Evolutionary conservation across 53 echinoderm and acorn worm species (phyloP), one percentile per base, ranked within the genome.

Genomic region (Patiria pectinifera): DNA sequence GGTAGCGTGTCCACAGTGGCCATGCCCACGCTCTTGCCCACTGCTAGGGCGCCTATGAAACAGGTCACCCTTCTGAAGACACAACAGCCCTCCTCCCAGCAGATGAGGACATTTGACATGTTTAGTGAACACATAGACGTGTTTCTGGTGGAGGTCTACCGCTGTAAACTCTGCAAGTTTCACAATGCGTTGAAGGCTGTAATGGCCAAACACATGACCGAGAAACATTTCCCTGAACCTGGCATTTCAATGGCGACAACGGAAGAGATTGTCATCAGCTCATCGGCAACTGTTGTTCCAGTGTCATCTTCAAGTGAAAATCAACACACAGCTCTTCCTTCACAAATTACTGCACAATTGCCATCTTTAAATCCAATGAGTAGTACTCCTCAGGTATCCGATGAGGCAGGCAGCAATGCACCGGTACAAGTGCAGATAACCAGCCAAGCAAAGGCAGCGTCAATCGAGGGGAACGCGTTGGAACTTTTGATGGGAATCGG

Each of bases 81-180:
- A 2, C 89, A 59, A 46, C 62, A 61, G 12, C 78, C 89, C 11
- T 69, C 63, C 9, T 4, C 86, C 43, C 46, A 93, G 12, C 82
- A 87, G 87, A 24, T 71, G 23, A 83, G 87, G 24, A 11, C 66
- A 4, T 92, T 87, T 7, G 62, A 87, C 0, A 63, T 48, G 12
- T 92, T 91, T 79, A 78, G 89, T 46, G 93, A 92, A 44, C 84
- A 93, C 44, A 95, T 96, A 12, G 95, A 92, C 8, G 78, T 83
- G 11, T 93, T 95, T 69, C 82, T 90, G 15, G 79, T 95, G 15
- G 95, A 93, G 83, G 96, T 97, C 21, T 95, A 96, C 82, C 93
- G 96, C 53, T 97, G 97, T 87, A 95, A 94, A 62, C 71, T 95
- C 35, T 97, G 97, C 86, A 91, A 94, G 86, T 96, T 94, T 15